Conservation (phyloP, 2,797 vertebrate genomes). For the Acanthurus tractus region DNA sequence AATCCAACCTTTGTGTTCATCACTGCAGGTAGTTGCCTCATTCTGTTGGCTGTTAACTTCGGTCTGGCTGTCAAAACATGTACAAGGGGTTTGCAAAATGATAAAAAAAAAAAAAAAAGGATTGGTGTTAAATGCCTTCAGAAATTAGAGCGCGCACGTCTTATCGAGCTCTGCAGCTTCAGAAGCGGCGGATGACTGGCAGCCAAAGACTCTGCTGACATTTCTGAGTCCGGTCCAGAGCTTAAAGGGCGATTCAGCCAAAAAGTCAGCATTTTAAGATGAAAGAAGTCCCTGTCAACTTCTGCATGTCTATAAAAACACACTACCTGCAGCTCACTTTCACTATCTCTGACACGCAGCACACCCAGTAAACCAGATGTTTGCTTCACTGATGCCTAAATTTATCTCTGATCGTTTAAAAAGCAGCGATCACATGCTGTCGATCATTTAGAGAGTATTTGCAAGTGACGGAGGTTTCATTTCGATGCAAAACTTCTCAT, state of each 20-base stretch:
- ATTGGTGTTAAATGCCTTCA: constrained; percentile 1
- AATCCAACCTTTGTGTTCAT: constrained; percentile 18
- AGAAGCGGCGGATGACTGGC: constrained; percentile 13
- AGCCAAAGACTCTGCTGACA: constrained; percentile 26
- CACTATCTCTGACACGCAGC: constrained; percentile 36
- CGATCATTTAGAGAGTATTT: constrained; percentile 26
- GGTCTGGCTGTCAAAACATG: not conserved
- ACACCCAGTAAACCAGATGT: not conserved
- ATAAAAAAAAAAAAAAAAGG: not conserved
- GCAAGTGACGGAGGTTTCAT: not conserved
- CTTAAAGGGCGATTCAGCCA: constrained; percentile 40
- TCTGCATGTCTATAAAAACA: not conserved
- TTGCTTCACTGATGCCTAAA: not conserved
- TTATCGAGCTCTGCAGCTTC: constrained; percentile 47
- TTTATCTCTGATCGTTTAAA: not conserved
- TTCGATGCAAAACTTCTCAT: not conserved
- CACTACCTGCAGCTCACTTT: constrained; percentile 31
- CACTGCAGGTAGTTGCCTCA: constrained; percentile 25
- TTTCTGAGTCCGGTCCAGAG: constrained; percentile 36
- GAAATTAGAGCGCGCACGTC: not conserved
- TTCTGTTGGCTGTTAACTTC: constrained; percentile 6
- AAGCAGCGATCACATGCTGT: not conserved
- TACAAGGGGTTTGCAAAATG: not conserved
- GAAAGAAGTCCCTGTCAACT: constrained; percentile 13
- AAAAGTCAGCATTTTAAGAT: constrained; percentile 39